phyloP scores from a whole-genome alignment of 2,888 invertebrate species.

The Linhomoeus sp. region DNA sequence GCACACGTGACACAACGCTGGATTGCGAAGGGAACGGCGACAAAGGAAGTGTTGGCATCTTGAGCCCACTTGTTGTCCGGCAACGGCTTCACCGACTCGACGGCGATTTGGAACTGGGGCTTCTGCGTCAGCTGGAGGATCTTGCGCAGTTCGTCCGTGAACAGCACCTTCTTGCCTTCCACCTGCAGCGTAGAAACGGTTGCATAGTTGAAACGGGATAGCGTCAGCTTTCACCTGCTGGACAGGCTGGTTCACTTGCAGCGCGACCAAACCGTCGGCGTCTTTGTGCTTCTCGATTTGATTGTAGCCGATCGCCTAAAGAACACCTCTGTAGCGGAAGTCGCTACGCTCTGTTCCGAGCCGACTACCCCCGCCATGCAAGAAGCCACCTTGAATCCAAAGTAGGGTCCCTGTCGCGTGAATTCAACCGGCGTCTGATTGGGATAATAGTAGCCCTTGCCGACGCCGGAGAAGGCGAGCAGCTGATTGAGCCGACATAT shows the following conservation, averaged over 20 bases:
- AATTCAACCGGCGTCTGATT: constrained; percentile 59
- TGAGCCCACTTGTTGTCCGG: constrained; percentile 45
- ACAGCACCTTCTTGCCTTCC: no score
- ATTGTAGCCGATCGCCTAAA: constrained; percentile 64
- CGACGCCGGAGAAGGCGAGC: constrained; percentile 69
- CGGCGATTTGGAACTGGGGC: constrained; percentile 10
- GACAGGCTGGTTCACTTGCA: constrained; percentile 60
- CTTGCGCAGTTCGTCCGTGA: constrained; percentile 18
- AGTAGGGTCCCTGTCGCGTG: constrained; percentile 68
- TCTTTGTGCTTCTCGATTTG: constrained; percentile 64
- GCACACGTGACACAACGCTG: no score
- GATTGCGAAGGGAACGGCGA: no score
- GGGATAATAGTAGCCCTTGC: constrained; percentile 39
- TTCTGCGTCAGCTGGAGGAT: constrained; percentile 9
- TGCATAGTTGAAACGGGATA: no score
- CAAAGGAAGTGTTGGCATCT: no score
- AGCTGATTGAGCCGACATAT: constrained; percentile 84
- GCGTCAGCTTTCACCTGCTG: constrained; percentile 36
- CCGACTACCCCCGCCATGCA: no score
- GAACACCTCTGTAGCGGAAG: not conserved
- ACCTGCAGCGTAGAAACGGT: no score
- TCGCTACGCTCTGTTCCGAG: constrained; percentile 6
- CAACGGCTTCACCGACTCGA: constrained; percentile 51
- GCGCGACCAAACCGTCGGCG: constrained; percentile 67
- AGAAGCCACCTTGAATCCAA: constrained; percentile 63